Conservation (phyloP, 2,888 invertebrate genomes). For the Tetranychus piercei region DNA sequence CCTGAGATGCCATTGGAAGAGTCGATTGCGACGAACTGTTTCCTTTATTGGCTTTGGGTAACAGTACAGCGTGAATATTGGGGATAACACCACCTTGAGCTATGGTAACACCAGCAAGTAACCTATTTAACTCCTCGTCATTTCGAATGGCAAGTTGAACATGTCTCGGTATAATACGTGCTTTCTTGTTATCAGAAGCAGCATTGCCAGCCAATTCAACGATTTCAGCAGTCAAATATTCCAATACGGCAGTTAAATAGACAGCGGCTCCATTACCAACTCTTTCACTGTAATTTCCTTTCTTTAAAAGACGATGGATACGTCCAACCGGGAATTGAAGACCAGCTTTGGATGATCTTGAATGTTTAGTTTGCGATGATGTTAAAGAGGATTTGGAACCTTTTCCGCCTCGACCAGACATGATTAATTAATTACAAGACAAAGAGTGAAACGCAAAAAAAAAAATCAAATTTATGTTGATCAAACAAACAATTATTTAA, state of each 20-base stretch:
- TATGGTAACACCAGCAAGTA: not conserved
- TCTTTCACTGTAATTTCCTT: not conserved
- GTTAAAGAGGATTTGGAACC: not conserved
- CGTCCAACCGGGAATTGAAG: constrained; percentile 6
- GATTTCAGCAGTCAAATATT: constrained; percentile 9
- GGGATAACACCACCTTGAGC: constrained; percentile 5
- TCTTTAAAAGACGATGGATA: constrained; percentile 1
- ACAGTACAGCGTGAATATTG: not conserved
- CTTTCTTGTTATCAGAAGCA: not conserved
- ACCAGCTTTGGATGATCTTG: not conserved
- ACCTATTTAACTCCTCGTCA: constrained; percentile 2
- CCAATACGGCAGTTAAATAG: constrained; percentile 3
- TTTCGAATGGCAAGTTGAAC: constrained; percentile 3
- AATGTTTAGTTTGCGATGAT: not conserved
- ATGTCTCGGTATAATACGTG: not conserved
- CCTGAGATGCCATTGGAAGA: not conserved
- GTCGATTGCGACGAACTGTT: not conserved
- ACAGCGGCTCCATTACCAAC: constrained; percentile 1
- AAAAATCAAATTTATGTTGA: not conserved
- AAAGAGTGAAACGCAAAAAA: not conserved
- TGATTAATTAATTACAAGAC: not conserved
- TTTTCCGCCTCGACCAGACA: not conserved
- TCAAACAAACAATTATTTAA: too few relatives aligned
- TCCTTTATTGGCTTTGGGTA: not conserved
- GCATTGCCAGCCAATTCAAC: constrained; percentile 10